These are phyloP conservation scores for Gallinago stenura DNA, from an alignment of 2,797 vertebrate species.

Conservation along the genomic window DNA sequence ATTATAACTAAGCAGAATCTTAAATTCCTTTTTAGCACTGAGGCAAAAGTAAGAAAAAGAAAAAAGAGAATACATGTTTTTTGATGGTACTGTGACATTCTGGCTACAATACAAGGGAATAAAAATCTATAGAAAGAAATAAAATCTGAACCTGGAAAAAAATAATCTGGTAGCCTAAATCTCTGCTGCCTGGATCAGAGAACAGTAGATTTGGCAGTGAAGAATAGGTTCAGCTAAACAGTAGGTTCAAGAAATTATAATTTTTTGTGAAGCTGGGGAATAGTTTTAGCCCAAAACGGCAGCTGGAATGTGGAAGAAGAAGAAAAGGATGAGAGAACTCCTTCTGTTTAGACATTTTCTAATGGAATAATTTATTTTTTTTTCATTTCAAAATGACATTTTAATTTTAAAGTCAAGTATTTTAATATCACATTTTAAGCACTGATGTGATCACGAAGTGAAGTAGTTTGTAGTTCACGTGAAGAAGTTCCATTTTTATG, in stretches of 20 bases:
- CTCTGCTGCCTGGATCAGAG: not conserved
- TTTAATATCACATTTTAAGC: not conserved
- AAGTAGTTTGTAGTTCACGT: not conserved
- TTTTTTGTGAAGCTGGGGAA: not conserved
- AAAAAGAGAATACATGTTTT: not conserved
- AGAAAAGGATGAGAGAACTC: not conserved
- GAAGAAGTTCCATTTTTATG: not conserved
- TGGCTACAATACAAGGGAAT: not conserved
- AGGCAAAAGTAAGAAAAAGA: not conserved
- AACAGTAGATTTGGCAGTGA: not conserved
- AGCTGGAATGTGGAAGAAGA: not conserved
- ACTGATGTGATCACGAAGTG: not conserved
- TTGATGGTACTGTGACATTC: not conserved
- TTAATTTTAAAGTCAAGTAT: not conserved
- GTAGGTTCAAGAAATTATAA: not conserved
- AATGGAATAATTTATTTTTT: not conserved
- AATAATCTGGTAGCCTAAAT: not conserved
- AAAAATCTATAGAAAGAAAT: not conserved
- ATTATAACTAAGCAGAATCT: not conserved
- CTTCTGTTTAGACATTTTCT: not conserved
- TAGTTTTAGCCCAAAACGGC: not conserved
- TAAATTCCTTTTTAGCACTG: not conserved
- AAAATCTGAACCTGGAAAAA: not conserved
- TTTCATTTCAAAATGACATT: not conserved
- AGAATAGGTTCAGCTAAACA: not conserved